Percentiles rank a stretch among this genome's conserved stretches.
Conservation (phyloP, 2,888 invertebrate species). For the Lycocerus yunnanus region DNA sequence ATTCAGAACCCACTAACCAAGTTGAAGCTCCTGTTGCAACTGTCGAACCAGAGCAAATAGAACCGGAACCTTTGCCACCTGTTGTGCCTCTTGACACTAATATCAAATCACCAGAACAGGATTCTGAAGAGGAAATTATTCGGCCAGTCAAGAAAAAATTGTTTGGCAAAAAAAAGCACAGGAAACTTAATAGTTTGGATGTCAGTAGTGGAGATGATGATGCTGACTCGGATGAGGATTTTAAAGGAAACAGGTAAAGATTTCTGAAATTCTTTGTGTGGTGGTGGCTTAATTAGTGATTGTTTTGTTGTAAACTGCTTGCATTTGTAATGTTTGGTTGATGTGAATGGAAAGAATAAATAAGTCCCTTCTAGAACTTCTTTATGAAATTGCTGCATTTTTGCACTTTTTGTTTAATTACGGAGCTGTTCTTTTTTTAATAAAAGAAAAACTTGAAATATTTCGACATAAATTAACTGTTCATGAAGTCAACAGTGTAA, state of each 20-base stretch:
- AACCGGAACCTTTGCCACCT: conserved; percentile 29
- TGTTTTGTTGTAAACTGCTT: conserved; percentile 26
- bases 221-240: conserved; percentile 87
- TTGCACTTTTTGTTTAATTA: neutral
- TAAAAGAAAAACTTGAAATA: neutral
- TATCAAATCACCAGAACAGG: conserved; percentile 36
- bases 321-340: neutral
- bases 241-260: conserved; percentile 78
- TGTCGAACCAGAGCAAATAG: neutral
- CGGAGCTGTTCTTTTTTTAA: too few relatives aligned
- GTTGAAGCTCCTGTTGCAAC: conserved; percentile 23
- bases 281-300: neutral
- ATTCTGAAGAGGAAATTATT: conserved; percentile 52
- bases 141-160: conserved; percentile 43
- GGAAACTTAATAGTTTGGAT: conserved; percentile 80
- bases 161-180: conserved; percentile 64
- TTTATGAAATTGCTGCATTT: neutral
- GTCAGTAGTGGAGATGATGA: conserved; percentile 76
- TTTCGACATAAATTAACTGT: neutral
- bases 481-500: neutral
- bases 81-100: conserved; percentile 33
- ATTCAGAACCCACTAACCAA: conserved; percentile 18
- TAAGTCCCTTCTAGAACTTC: neutral
- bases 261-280: neutral
- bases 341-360: neutral